These are phyloP conservation scores for Anguilla rostrata DNA, from an alignment of 2,113 vertebrate genomes.

Conservation along the genomic window DNA sequence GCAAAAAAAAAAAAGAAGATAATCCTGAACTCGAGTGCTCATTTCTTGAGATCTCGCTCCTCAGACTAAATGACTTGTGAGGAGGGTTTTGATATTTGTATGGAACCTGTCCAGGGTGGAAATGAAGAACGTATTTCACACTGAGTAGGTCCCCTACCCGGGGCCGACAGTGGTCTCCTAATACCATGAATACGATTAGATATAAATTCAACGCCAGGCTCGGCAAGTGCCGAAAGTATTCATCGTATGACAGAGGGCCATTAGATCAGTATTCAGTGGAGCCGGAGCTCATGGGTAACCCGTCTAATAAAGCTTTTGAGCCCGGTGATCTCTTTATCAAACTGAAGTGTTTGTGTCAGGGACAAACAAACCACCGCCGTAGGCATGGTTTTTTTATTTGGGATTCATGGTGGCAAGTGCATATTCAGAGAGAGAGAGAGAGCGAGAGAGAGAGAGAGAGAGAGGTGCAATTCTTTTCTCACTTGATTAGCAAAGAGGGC, in stretches of 20 bases:
- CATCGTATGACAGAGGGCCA: slow-evolving; percentile 18
- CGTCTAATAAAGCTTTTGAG: slow-evolving; percentile 19
- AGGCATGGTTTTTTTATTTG: not conserved
- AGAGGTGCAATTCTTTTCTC: slow-evolving; percentile 16
- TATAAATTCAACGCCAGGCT: slow-evolving; percentile 2
- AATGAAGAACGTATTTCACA: slow-evolving; percentile 15
- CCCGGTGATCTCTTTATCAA: slow-evolving; percentile 17
- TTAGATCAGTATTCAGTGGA: slow-evolving; percentile 19
- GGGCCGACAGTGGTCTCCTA: not conserved
- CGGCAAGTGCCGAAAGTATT: not conserved
- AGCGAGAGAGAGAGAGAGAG: slow-evolving; percentile 15
- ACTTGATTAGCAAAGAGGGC: slow-evolving; percentile 26
- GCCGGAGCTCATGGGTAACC: slow-evolving; percentile 3
- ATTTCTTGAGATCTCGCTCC: not conserved
- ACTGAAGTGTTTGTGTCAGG: slow-evolving; percentile 21
- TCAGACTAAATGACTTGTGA: not conserved
- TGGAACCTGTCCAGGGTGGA: not conserved
- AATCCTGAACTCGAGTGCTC: not conserved
- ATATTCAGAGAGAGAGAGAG: slow-evolving; percentile 5
- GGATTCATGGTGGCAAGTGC: not conserved
- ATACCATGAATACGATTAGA: slow-evolving; percentile 1
- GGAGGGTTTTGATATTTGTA: not conserved
- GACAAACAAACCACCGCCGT: slow-evolving; percentile 15
- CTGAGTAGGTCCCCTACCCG: not conserved
- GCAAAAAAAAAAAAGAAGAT: not conserved